A percentile compares a stretch with the other conserved stretches of the same genome.
Conservation (phyloP, 2,113 vertebrate genomes). For the Hiodon alosoides region DNA sequence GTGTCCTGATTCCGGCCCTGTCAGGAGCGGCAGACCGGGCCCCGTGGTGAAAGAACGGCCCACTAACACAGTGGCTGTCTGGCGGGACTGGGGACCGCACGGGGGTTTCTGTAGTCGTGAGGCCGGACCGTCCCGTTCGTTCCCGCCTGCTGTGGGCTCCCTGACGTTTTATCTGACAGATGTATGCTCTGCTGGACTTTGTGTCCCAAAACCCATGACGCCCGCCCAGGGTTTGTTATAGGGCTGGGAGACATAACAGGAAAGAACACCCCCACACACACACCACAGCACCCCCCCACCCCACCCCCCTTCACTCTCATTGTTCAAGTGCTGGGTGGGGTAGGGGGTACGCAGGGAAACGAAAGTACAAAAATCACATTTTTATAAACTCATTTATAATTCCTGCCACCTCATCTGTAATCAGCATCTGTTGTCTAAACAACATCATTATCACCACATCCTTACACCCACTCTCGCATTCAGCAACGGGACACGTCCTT, state of each 20-base stretch:
- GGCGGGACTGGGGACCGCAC: not conserved
- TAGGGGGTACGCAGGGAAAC: not conserved
- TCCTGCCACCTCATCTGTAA: constrained; percentile 11
- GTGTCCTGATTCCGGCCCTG: constrained; percentile 4
- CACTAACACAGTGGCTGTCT: not conserved
- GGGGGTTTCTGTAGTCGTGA: no score
- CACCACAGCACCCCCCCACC: no score
- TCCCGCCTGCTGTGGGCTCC: not conserved
- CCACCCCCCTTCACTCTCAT: not conserved
- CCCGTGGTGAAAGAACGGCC: not conserved
- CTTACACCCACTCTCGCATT: not conserved
- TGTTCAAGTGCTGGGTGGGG: not conserved
- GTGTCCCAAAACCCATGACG: no score
- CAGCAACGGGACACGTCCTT: not conserved
- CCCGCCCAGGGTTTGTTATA: no score
- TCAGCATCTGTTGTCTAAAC: not conserved
- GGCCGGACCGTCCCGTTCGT: no score
- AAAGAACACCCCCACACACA: no score
- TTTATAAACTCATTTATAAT: not conserved
- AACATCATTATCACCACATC: constrained; percentile 4
- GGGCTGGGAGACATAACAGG: no score
- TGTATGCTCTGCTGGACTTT: not conserved
- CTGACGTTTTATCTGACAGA: not conserved
- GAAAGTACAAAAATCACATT: no score
- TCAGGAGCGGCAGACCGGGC: constrained; percentile 33